Percentiles rank a stretch among this genome's conserved stretches.
Evolutionary conservation across 1,140 invertebrate species (phyloP).

Genomic region (Meloidogyne chitwoodi): DNA sequence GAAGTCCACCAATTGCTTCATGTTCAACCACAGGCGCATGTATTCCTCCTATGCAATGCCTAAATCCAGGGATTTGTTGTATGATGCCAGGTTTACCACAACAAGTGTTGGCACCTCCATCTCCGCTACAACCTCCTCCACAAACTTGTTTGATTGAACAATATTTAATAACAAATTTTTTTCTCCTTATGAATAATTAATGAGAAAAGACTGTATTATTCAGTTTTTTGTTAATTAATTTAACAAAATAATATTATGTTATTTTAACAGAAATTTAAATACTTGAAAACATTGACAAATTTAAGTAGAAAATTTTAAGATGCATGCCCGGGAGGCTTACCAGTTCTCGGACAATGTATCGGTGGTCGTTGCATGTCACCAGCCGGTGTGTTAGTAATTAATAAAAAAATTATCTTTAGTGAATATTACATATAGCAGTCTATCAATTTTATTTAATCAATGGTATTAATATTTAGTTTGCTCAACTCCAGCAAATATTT

Average conservation of each 20-base stretch:
- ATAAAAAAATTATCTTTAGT: background rate
- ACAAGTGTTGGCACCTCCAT: background rate
- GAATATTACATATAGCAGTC: no score
- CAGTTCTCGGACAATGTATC: slow-evolving; percentile 47
- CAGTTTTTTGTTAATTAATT: background rate
- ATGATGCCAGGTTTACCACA: background rate
- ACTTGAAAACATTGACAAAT: background rate
- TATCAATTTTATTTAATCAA: no score
- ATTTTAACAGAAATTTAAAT: background rate
- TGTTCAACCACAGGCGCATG: background rate
- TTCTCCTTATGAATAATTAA: no score
- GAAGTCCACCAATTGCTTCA: background rate
- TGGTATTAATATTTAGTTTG: background rate
- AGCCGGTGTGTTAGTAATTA: background rate
- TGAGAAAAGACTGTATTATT: background rate
- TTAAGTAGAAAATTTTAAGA: slow-evolving; percentile 28
- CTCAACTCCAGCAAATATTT: slow-evolving; percentile 33
- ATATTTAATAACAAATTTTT: no score
- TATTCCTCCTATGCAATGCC: background rate
- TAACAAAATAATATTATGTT: background rate
- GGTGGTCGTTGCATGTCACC: slow-evolving; percentile 43
- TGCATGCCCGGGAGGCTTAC: slow-evolving; percentile 48
- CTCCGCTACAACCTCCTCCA: background rate
- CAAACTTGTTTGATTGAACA: background rate
- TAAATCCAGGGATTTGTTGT: background rate